Evolutionary conservation across 2,113 vertebrate species (phyloP).

Genomic region (Silurus glanis): DNA sequence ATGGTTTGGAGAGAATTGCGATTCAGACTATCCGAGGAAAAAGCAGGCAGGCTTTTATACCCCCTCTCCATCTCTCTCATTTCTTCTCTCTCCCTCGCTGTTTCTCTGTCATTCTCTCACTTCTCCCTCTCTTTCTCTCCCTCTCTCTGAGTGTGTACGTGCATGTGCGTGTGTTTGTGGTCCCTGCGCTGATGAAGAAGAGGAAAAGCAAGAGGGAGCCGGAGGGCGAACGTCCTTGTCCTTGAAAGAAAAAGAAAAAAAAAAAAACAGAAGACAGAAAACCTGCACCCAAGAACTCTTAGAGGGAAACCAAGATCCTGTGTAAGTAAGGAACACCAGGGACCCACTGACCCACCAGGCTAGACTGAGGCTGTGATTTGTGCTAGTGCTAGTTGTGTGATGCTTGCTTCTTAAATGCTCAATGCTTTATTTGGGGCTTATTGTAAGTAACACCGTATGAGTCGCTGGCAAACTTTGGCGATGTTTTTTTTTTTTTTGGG

Average conservation of each 20-base stretch:
- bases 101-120: conserved; percentile 33
- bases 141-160: neutral
- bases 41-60: conserved; percentile 64
- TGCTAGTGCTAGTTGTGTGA: conserved; percentile 59
- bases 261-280: conserved; percentile 31
- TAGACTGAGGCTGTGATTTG: conserved; percentile 64
- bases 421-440: conserved; percentile 73
- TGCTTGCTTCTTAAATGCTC: conserved; percentile 67
- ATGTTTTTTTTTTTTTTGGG: neutral
- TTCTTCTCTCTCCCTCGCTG: conserved; percentile 10
- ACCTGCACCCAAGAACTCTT: conserved; percentile 92
- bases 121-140: conserved; percentile 41
- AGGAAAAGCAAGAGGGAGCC: conserved; percentile 65
- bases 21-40: conserved; percentile 75
- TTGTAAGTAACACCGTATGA: conserved; percentile 67
- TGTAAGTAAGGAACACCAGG: conserved; percentile 84
- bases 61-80: neutral
- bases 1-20: conserved; percentile 61
- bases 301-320: conserved; percentile 88
- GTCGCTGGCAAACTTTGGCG: conserved; percentile 68
- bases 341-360: conserved; percentile 79
- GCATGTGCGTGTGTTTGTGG: conserved; percentile 57
- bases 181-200: conserved; percentile 60
- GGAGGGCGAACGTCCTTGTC: conserved; percentile 88
- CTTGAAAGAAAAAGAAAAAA: conserved; percentile 79